Conservation (phyloP, 2,888 invertebrate genomes). For the Tanypteryx hageni region DNA sequence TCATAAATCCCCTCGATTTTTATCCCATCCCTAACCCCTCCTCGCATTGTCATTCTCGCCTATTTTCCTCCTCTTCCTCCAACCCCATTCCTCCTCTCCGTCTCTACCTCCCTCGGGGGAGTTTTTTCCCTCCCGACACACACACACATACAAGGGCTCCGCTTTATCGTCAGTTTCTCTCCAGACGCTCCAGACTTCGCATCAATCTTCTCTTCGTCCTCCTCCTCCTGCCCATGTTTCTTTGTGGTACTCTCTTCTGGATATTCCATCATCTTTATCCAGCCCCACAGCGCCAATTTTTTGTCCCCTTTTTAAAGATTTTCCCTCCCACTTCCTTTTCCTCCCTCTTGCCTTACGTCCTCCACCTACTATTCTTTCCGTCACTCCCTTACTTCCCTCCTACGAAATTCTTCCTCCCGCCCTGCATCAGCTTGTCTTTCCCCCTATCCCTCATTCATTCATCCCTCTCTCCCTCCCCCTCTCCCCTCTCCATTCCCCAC, state of each 20-base stretch:
- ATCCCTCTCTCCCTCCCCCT: neutral
- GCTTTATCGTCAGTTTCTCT: conserved; percentile 21
- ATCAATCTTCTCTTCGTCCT: conserved; percentile 34
- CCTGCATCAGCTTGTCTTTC: neutral
- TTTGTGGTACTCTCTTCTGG: neutral
- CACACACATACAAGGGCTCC: neutral
- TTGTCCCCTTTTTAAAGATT: neutral
- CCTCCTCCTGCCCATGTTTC: neutral
- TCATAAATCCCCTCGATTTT: conserved; percentile 17
- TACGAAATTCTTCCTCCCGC: too few relatives aligned
- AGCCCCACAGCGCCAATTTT: neutral
- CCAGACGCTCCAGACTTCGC: conserved; percentile 8
- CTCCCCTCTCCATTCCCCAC: neutral
- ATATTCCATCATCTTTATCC: conserved; percentile 52
- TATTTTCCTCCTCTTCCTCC: neutral
- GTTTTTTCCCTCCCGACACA: neutral
- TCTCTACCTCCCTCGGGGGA: neutral
- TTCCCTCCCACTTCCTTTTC: neutral
- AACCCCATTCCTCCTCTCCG: neutral
- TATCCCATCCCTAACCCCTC: neutral
- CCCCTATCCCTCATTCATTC: neutral
- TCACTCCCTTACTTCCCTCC: neutral
- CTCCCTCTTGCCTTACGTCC: neutral
- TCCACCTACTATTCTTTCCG: neutral
- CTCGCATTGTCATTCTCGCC: neutral